Conservation (phyloP, 2,113 vertebrate genomes). For the Heterocephalus glaber region DNA sequence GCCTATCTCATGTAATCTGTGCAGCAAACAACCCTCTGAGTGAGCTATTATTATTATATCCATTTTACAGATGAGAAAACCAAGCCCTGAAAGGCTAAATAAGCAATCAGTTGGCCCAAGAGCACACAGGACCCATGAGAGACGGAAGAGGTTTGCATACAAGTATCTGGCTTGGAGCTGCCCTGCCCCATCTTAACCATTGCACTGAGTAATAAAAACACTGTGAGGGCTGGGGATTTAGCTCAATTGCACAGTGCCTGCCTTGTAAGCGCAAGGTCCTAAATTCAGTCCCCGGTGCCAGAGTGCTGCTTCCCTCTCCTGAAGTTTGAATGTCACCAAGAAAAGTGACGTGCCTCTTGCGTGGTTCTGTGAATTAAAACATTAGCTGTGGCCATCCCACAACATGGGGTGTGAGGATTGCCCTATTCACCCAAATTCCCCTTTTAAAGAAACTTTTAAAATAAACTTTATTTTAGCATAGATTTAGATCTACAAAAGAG, state of each 20-base stretch:
- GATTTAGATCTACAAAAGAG: not conserved
- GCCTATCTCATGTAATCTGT: not conserved
- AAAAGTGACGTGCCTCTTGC: not conserved
- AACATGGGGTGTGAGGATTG: not conserved
- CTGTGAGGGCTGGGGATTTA: too few relatives aligned
- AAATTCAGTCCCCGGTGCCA: too few relatives aligned
- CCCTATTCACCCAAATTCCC: conserved; percentile 57
- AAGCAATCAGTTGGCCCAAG: too few relatives aligned
- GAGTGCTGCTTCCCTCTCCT: rapidly evolving
- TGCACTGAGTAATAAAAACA: too few relatives aligned
- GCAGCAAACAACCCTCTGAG: too few relatives aligned
- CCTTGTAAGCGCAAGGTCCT: too few relatives aligned
- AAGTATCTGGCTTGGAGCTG: too few relatives aligned
- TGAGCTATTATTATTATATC: not conserved
- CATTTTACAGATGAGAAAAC: not conserved
- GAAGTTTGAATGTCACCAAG: not conserved
- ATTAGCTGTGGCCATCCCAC: not conserved
- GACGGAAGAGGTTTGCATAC: not conserved
- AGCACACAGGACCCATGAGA: not conserved
- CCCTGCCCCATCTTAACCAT: rapidly evolving
- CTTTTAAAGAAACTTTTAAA: not conserved
- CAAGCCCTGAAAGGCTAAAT: not conserved
- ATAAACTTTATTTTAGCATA: not conserved
- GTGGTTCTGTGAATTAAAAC: not conserved
- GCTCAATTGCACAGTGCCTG: too few relatives aligned